A percentile compares a stretch with the other conserved stretches of the same genome.
Evolutionary conservation across 2,797 vertebrate species (phyloP).

Genomic region (Cryptoprocta ferox): DNA sequence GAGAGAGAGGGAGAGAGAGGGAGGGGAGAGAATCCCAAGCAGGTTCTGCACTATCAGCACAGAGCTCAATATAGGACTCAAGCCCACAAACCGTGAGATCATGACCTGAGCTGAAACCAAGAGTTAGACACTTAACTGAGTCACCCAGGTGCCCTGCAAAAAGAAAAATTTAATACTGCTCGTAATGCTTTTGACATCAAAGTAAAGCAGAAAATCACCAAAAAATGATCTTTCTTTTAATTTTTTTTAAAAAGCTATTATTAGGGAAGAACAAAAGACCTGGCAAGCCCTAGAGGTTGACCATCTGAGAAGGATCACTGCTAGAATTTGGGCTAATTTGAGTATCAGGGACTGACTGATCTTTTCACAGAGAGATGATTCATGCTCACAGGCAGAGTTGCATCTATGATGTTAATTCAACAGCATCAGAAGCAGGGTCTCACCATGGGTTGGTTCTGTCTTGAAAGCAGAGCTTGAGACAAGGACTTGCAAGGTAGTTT

Average conservation of each 20-base stretch:
- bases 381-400: not conserved
- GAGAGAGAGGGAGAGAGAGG: no score
- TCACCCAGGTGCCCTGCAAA: not conserved
- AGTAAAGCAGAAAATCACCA: not conserved
- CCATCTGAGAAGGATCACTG: slow-evolving; percentile 21
- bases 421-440: not conserved
- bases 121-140: no score
- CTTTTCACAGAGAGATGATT: not conserved
- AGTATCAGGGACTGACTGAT: not conserved
- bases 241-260: slow-evolving; percentile 38
- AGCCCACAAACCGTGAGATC: no score
- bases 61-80: no score
- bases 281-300: not conserved
- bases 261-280: slow-evolving; percentile 54
- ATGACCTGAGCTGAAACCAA: no score
- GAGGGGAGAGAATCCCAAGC: no score
- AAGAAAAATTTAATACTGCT: not conserved
- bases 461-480: not conserved
- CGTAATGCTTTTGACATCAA: slow-evolving; percentile 36
- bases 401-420: not conserved
- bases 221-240: not conserved
- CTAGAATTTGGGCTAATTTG: not conserved
- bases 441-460: not conserved
- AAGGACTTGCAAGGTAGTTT: not conserved
- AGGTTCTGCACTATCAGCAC: no score